phyloP scores from a whole-genome alignment of 2,888 invertebrate species.

The Brenthis hecate region DNA sequence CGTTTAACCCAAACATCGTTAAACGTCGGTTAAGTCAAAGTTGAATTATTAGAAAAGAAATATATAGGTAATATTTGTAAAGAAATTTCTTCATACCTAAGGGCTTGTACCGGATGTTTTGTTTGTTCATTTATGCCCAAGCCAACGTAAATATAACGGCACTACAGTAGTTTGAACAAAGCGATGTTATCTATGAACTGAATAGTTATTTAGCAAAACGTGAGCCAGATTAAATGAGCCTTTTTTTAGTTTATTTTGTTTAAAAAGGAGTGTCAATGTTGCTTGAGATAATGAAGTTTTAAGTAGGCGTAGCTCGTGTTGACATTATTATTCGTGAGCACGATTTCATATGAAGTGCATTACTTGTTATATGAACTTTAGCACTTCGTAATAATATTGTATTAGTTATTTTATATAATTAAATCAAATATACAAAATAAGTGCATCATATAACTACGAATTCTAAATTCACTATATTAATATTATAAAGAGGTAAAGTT shows the following conservation, averaged over 20 bases:
- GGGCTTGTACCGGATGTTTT: conserved; percentile 50
- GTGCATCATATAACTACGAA: too few species aligned
- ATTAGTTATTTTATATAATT: too few species aligned
- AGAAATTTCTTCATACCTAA: conserved; percentile 45
- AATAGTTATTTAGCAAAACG: conserved; percentile 68
- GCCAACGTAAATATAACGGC: conserved; percentile 63
- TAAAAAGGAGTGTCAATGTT: conserved; percentile 55
- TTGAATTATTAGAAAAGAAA: conserved; percentile 36
- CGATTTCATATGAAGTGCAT: conserved; percentile 23
- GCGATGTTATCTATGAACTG: conserved; percentile 67
- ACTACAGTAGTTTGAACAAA: conserved; percentile 51
- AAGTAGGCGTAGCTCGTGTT: conserved; percentile 32
- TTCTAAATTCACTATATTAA: too few species aligned
- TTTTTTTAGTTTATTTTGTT: conserved; percentile 50
- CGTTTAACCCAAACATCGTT: conserved; percentile 4
- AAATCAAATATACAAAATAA: too few species aligned
- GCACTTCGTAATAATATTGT: too few species aligned
- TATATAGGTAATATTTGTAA: conserved; percentile 39
- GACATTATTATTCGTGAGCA: conserved; percentile 34
- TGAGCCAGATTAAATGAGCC: conserved; percentile 58
- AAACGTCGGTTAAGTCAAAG: conserved; percentile 38
- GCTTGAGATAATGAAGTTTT: conserved; percentile 28
- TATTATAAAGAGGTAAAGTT: too few species aligned
- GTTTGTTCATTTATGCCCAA: conserved; percentile 50
- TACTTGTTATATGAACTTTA: background rate